Evolutionary conservation across 2,113 vertebrate genomes (phyloP).

Genomic region (Brachionichthys hirsutus): DNA sequence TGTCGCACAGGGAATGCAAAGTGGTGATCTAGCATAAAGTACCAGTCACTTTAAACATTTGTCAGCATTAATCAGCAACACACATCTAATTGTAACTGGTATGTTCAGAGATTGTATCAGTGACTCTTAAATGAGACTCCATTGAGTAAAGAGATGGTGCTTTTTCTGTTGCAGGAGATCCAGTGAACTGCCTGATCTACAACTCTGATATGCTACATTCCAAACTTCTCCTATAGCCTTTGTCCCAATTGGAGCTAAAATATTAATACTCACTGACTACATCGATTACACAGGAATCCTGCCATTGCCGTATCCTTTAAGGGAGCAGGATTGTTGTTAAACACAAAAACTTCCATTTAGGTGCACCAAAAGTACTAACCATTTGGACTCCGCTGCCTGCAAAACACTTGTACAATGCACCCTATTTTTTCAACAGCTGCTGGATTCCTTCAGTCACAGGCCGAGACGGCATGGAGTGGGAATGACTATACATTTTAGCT

Average conservation of each 20-base stretch:
- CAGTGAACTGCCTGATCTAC: slow-evolving; percentile 52
- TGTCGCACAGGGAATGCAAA: slow-evolving; percentile 30
- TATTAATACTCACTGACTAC: slow-evolving; percentile 52
- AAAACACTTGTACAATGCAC: neutral
- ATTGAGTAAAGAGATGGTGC: slow-evolving; percentile 47
- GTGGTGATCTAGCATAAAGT: slow-evolving; percentile 32
- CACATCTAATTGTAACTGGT: slow-evolving; percentile 71
- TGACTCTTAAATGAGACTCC: slow-evolving; percentile 60
- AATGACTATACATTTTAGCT: neutral
- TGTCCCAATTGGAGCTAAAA: slow-evolving; percentile 16
- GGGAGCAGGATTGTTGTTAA: neutral
- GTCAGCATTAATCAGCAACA: slow-evolving; percentile 64
- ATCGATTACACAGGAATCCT: neutral
- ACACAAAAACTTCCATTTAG: neutral
- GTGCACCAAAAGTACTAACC: neutral
- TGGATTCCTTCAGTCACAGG: neutral
- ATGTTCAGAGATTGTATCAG: slow-evolving; percentile 72
- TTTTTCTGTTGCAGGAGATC: slow-evolving; percentile 39
- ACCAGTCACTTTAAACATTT: slow-evolving; percentile 62
- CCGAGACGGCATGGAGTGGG: neutral
- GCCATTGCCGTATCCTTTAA: slow-evolving; percentile 1
- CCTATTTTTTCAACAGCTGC: neutral
- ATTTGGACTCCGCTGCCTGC: neutral
- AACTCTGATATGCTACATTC: slow-evolving; percentile 68
- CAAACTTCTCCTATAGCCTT: slow-evolving; percentile 57